Base-by-base conservation (phyloP, 1,140 invertebrate genomes). In the Heliothis virescens region DNA sequence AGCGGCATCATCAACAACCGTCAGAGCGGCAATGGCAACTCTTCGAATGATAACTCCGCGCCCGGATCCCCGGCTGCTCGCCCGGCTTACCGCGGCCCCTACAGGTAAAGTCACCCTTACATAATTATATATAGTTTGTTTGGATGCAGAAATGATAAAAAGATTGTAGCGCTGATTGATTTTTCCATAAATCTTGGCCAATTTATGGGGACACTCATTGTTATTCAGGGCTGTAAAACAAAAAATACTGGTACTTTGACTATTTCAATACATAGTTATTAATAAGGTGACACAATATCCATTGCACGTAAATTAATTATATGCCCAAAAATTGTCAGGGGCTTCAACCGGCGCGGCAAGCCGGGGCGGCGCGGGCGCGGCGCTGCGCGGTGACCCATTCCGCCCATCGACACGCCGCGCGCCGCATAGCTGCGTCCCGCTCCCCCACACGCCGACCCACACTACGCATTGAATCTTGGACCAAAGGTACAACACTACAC, bases 281-380 rank as follows among this genome's bases (percentile, higher is more conserved):
- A n/a, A n/a, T n/a, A n/a, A n/a, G n/a, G n/a, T n/a, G n/a, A n/a
- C n/a, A n/a, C 21, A 26, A 26, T 26, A 26, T 41, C 34, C 3
- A 41, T 41, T 41, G 0, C 9, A 7, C 1, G 34, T 41, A 41
- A 41, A 41, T 41, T 7, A 41, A n/a, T n/a, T n/a, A 53, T 3
- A 16, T n/a, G 7, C 11, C 13, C 3, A 52, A 55, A 55, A 55
- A 7, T n/a, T 47, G 18, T 0, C 69, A 94, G 94, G 69, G 94
- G 94, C 26, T 94, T 94, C 88, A 95, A 95, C 86, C 93, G 94
- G 0, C 91, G 92, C 78, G 90, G 89, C 80, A 92, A 91, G 85
- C 90, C 93, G 41, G 91, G 92, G 0, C 85, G 91, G 16, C 90
- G 91, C 13, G 89, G 88, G 13, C 90, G 91, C 77, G 89, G 83